Evolutionary conservation across 1,140 invertebrate species (phyloP).

Genomic region (Aethina tumida): DNA sequence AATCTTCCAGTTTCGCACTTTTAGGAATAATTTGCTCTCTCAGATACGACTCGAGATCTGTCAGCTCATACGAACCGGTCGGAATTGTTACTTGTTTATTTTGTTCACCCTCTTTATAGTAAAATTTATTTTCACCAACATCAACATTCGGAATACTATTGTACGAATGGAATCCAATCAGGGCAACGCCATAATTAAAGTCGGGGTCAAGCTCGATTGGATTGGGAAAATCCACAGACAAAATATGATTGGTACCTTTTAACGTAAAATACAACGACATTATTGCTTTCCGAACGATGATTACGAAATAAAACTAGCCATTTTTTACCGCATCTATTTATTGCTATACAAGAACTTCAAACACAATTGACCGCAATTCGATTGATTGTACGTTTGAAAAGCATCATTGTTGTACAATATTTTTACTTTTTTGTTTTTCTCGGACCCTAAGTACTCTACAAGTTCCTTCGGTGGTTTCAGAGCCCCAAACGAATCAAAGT

Average conservation of each 20-base stretch:
- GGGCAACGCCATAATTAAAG: conserved; percentile 7
- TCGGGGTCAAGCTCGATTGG: conserved; percentile 7
- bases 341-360: conserved; percentile 10
- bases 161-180: conserved; percentile 12
- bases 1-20: no score
- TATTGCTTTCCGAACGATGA: background rate
- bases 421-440: conserved; percentile 1
- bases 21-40: conserved; percentile 1
- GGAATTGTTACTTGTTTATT: conserved; percentile 11
- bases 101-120: conserved; percentile 4
- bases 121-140: conserved; percentile 10
- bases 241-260: conserved; percentile 5
- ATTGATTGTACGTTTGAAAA: conserved; percentile 10
- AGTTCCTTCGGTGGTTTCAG: conserved; percentile 14
- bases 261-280: conserved; percentile 9
- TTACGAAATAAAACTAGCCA: conserved; percentile 3
- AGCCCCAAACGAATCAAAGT: conserved; percentile 19
- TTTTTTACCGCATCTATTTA: background rate
- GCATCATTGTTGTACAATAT: conserved; percentile 15
- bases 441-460: conserved; percentile 10
- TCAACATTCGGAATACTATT: conserved; percentile 17
- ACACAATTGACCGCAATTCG: conserved; percentile 18
- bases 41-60: background rate
- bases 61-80: conserved; percentile 14
- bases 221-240: conserved; percentile 1